phyloP scores from a whole-genome alignment of 2,113 vertebrate genomes.

The Gymnarchus niloticus region DNA sequence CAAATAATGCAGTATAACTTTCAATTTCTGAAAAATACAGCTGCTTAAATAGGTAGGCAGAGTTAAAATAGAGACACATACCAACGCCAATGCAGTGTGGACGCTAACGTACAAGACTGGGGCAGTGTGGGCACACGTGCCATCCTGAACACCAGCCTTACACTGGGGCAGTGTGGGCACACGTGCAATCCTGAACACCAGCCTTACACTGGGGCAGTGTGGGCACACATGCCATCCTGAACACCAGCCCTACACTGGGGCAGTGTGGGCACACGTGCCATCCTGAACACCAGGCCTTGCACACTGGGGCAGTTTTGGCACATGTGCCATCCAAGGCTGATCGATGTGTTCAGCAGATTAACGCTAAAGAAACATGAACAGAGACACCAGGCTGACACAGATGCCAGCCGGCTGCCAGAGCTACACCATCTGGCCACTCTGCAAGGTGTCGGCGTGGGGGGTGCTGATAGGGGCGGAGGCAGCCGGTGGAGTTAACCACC shows the following conservation, averaged over 20 bases:
- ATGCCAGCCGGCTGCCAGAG: slow-evolving; percentile 32
- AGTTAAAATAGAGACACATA: neutral
- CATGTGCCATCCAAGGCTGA: neutral
- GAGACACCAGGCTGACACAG: slow-evolving; percentile 20
- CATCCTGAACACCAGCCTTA: neutral
- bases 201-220: fast-evolving
- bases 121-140: neutral
- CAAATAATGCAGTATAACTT: neutral
- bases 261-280: neutral
- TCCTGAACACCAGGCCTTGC: neutral
- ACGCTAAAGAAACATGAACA: neutral
- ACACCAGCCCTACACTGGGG: neutral
- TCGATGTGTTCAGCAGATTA: neutral
- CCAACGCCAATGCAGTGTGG: neutral
- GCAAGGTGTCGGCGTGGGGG: neutral
- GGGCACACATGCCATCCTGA: neutral
- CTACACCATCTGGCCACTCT: slow-evolving; percentile 23
- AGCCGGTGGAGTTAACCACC: neutral
- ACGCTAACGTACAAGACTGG: neutral
- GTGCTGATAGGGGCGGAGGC: neutral
- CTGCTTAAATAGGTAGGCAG: no score
- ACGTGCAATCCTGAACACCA: neutral
- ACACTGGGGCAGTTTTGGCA: neutral
- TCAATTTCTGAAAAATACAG: neutral
- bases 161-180: neutral